Percentiles rank a stretch among this genome's conserved stretches.
These are phyloP conservation scores for Emberiza fucata DNA, from an alignment of 2,113 vertebrate species.

Conservation along the genomic window DNA sequence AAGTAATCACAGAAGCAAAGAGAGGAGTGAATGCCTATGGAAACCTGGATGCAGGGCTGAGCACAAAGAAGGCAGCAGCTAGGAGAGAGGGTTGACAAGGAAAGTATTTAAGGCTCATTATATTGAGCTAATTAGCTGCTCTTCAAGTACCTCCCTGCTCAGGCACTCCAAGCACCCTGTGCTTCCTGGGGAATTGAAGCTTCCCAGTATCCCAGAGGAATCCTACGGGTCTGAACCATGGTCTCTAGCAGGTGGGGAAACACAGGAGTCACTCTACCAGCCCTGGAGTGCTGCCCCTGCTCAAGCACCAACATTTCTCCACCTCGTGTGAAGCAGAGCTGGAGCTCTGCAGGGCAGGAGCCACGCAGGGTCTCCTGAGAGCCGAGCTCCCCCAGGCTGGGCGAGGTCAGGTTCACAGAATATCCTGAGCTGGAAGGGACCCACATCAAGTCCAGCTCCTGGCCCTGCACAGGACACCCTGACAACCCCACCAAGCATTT, in stretches of 20 bases:
- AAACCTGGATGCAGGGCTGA: not conserved
- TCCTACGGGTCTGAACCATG: fast-evolving
- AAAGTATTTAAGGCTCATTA: not conserved
- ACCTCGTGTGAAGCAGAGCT: not conserved
- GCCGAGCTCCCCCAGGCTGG: not conserved
- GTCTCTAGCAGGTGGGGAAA: not conserved
- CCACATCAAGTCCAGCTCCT: not conserved
- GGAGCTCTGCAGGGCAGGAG: not conserved
- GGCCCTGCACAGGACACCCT: not conserved
- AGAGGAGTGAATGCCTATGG: not conserved
- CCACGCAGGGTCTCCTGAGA: not conserved
- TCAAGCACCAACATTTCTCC: not conserved
- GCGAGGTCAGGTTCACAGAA: not conserved
- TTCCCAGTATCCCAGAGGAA: not conserved
- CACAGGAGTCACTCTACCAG: fast-evolving
- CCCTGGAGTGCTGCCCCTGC: fast-evolving
- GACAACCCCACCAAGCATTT: not conserved
- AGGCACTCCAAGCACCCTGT: not conserved
- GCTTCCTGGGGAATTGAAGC: not conserved
- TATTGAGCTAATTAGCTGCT: not conserved
- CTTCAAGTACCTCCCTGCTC: not conserved
- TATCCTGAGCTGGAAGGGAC: not conserved
- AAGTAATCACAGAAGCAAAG: slow-evolving; percentile 31
- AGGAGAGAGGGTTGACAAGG: not conserved
- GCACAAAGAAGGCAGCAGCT: not conserved